Percentiles rank a stretch among this genome's conserved stretches.
Evolutionary conservation across 2,797 vertebrate genomes (phyloP).

Genomic region (Loris lydekkerianus): DNA sequence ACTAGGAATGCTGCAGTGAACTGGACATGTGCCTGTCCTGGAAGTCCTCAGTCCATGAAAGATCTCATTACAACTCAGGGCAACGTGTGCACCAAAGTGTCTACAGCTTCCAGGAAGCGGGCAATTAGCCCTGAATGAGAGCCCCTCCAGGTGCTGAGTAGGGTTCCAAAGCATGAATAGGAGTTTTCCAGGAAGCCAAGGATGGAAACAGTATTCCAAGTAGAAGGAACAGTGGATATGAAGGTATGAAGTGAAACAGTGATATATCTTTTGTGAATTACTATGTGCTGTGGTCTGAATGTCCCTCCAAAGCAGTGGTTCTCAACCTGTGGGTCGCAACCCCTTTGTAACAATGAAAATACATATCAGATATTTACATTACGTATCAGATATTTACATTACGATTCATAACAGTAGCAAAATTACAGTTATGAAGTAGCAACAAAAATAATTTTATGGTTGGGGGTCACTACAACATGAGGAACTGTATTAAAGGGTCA

Average conservation of each 20-base stretch:
- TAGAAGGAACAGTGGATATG: background rate
- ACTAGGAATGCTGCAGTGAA: background rate
- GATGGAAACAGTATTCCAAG: background rate
- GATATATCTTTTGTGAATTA: background rate
- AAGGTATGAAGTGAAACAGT: background rate
- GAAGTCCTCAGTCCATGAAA: background rate
- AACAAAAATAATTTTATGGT: too few species aligned
- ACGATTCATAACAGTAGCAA: too few species aligned
- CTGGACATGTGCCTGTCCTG: too few species aligned
- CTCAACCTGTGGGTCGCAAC: too few species aligned
- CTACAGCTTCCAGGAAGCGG: background rate
- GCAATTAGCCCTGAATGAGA: background rate
- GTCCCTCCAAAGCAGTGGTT: background rate
- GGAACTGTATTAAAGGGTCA: too few species aligned
- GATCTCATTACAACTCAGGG: background rate
- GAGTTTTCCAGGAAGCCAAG: background rate
- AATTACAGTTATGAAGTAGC: too few species aligned
- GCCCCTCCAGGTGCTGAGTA: background rate
- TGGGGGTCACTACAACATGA: too few species aligned
- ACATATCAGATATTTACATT: too few species aligned
- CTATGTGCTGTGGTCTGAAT: background rate
- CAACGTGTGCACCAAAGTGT: background rate
- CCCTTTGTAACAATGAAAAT: too few species aligned
- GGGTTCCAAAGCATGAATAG: background rate
- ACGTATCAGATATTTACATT: too few species aligned